Evolutionary conservation across 2,888 invertebrate genomes (phyloP), one percentile per base, ranked within the genome.

Genomic region (Chirona hameri): DNA sequence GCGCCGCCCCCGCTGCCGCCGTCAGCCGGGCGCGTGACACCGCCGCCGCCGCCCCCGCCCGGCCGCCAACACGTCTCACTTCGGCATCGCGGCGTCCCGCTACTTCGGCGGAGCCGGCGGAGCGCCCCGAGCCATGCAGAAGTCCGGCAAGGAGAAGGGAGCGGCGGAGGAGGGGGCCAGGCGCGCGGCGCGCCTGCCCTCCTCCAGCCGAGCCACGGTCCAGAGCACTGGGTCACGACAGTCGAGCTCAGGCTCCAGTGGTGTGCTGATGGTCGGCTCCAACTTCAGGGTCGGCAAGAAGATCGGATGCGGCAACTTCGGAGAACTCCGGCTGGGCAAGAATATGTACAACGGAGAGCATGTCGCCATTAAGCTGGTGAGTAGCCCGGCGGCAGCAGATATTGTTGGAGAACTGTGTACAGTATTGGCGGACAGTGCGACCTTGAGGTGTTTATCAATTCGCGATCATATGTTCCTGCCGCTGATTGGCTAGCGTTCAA

Each of bases 341-440:
- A 99, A 99, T 91, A 92, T 99, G 88, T 99, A 99, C 93, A 99
- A 98, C 92, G 99, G 98, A 92, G 99, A 99, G 92, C 99, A 99
- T 92, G 99, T 99, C 90, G 99, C 99, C 90, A 99, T 99, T 90
- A 99, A 99, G 92, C 94, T 99, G 96, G 92, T 92, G 87, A 90
- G 90, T 89, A 83, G 15, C 27, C 55, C 39, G 52, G 52, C 52
- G 52, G 18, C 18, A 15, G 52, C 7, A 39, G 39, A 39, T 39
- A 12, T 52, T 52, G 5, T 52, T 52, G 52, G 48, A 52, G 52
- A 18, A 12, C 15, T 52, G 52, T 39, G 39, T 39, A 39, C 39
- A 39, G 39, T 7, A 7, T 39, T 39, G 39, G 39, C 39, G 39
- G 39, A 39, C 39, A 39, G 39, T 39, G 39, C 39, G 39, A 39